Conservation (phyloP, 2,888 invertebrate species). For the Morpho helenor region DNA sequence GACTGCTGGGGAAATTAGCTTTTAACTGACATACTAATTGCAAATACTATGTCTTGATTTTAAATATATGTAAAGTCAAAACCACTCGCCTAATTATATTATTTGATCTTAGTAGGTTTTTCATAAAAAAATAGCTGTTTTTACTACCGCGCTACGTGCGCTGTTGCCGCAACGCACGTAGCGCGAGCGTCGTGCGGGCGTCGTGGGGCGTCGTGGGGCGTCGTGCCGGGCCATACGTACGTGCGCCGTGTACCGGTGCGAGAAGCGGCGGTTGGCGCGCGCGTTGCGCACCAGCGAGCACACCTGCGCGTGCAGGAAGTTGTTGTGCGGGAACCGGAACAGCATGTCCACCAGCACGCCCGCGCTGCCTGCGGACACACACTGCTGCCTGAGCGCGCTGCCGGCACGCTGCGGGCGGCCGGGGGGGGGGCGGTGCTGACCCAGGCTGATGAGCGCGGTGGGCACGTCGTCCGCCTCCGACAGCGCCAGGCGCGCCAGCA, state of each 20-base stretch:
- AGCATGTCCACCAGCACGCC: constrained; percentile 89
- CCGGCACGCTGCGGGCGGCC: neutral
- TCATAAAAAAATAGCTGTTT: no score
- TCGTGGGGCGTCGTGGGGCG: no score
- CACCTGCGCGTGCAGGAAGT: constrained; percentile 96
- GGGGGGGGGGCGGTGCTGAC: constrained; percentile 27
- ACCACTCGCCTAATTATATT: no score
- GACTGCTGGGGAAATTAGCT: no score
- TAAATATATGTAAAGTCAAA: no score
- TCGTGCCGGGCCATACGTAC: constrained; percentile 39
- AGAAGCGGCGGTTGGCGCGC: constrained; percentile 60
- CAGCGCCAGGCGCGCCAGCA: constrained; percentile 84
- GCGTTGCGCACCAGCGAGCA: constrained; percentile 88
- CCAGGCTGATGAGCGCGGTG: constrained; percentile 81
- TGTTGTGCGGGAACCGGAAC: constrained; percentile 95
- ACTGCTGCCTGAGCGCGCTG: neutral
- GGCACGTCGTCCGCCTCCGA: constrained; percentile 86
- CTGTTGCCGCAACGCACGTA: no score
- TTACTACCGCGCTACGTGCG: no score
- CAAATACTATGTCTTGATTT: no score
- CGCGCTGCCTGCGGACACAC: constrained; percentile 69
- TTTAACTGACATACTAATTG: no score
- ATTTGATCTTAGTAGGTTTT: no score
- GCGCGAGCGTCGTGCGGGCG: no score
- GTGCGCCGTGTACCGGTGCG: constrained; percentile 35